Evolutionary conservation across 2,888 invertebrate species (phyloP), one percentile per base, ranked within the genome.

Genomic region (Dryocosmus kuriphilus): DNA sequence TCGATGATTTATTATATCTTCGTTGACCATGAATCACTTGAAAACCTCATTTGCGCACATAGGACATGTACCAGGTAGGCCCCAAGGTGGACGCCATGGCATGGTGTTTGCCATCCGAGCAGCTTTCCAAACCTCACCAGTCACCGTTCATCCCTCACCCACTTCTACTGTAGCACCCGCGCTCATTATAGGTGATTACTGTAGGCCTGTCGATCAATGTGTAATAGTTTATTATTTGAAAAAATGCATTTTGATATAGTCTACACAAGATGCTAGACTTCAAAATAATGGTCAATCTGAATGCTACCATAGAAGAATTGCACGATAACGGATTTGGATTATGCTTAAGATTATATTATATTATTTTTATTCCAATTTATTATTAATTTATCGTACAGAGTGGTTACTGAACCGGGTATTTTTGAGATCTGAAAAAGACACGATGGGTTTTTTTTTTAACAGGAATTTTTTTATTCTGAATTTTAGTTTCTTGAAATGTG

Each of bases 31-130:
- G 22, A 71, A 80, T 55, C 22, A 76, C 85, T 74, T 82, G 80
- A 85, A 86, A 81, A 76, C 82, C 61, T 85, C 79, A 81, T 90
- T 89, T 90, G 86, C 88, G 83, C 79, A 88, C 71, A 86, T 93
- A 94, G 94, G 94, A 93, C 93, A 94, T 91, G 92, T 94, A 92
- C 94, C 94, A 91, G 94, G 94, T 92, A 93, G 94, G 92, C 94
- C 94, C 92, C 93, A 93, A 92, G 94, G 94, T 89, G 94, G 94
- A 92, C 93, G 94, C 91, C 94, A 94, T 92, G 94, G 94, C 92
- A 94, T 94, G 94, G 94, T 94, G 90, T 94, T 94, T 93, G 94
- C 93, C 92, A 92, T 93, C 90, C 91, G 93, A 86, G 87, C 91
- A 82, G 89, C 91, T 84, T 89, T 90, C 85, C 90, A 90, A 84